Evolutionary conservation across 2,113 vertebrate genomes (phyloP), one percentile per base, ranked within the genome.

Genomic region (Eulemur macaco): DNA sequence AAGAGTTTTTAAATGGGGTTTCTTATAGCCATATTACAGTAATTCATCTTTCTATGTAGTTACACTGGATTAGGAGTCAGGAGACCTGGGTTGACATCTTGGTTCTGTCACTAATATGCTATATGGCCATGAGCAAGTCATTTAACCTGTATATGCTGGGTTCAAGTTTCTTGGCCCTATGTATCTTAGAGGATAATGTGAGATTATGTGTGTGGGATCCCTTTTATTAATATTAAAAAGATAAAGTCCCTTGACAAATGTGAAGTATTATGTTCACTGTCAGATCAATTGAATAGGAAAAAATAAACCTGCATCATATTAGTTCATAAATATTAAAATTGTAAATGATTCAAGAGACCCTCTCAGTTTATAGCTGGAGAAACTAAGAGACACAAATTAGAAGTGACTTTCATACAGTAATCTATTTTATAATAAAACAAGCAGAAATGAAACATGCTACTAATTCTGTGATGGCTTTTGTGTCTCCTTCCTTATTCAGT

Each of bases 21-120:
- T 95, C 18, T 64, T 83, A 86, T n/a, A 95, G n/a, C 81, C 91
- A 96, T 96, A 93, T 96, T 95, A 96, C 52, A 95, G 82, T 93
- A 95, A 93, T 83, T 93, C 68, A 91, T 93, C 82, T 95, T 96
- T 96, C 86, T 95, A 52, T 83, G 60, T 93, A 47, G 52, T 95
- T 95, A 93, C 76, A 71, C 60, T 77, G 56, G 23, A 90, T 63
- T 56, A 56, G 20, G 20, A 56, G 54, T 91, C 86, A 64, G 25
- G 45, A 95, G 25, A 77, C 39, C 68, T 93, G 60, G 45, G 76
- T 66, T 93, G 52, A 20, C 60, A 91, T 83, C 60, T 74, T 93
- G 11, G 15, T 77, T 86, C 45, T 87, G 47, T 71, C 76, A 86
- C 39, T 95, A 64, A 83, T 95, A 86, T 64, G n/a, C 29, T 54